phyloP scores from a whole-genome alignment of 2,888 invertebrate genomes.

The Zootermopsis nevadensis region DNA sequence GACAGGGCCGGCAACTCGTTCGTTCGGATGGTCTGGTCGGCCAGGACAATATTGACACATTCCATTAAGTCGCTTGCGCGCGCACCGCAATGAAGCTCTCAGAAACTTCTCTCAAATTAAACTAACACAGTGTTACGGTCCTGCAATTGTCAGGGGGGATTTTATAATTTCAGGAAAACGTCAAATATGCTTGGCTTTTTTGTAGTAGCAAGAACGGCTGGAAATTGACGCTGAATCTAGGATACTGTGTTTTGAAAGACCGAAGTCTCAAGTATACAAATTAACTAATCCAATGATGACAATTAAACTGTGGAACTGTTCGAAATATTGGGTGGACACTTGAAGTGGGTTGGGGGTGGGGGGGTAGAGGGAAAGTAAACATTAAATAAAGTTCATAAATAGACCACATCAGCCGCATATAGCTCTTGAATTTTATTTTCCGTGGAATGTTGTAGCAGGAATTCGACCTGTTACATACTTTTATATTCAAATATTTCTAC shows the following conservation, averaged over 20 bases:
- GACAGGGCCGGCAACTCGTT: background rate
- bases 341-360: no score
- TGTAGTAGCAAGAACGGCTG: background rate
- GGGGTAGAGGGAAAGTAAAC: no score
- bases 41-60: slow-evolving; percentile 41
- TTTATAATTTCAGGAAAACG: slow-evolving; percentile 28
- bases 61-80: slow-evolving; percentile 33
- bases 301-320: slow-evolving; percentile 1
- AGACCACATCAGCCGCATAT: no score
- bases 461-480: no score
- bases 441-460: no score
- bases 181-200: slow-evolving; percentile 21
- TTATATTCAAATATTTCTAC: no score
- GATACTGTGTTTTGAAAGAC: background rate
- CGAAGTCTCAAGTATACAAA: background rate
- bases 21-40: background rate
- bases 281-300: background rate
- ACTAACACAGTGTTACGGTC: slow-evolving; percentile 24
- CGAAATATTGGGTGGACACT: no score
- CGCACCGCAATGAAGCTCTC: slow-evolving; percentile 31
- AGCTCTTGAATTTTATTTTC: no score
- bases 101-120: slow-evolving; percentile 33
- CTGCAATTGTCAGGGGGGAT: slow-evolving; percentile 28
- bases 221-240: background rate
- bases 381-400: no score